A percentile compares a stretch with the other conserved stretches of the same genome.
Conservation (phyloP, 2,888 invertebrate genomes). For the Drosophila falleni region DNA sequence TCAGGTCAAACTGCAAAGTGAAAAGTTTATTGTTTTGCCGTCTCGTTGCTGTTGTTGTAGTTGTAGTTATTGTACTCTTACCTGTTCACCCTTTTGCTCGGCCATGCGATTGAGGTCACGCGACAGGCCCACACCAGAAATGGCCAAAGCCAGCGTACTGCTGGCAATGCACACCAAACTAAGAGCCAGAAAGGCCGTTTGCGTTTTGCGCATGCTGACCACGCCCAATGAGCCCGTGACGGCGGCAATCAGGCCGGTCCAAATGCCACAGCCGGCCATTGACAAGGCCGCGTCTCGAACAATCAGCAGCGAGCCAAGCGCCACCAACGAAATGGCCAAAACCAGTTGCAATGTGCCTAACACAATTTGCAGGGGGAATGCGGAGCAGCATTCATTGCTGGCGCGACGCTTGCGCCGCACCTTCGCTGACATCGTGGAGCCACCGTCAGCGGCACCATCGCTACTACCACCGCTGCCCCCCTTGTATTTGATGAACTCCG, state of each 20-base stretch:
- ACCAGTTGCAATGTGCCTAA: slow-evolving; percentile 84
- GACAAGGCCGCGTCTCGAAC: slow-evolving; percentile 84
- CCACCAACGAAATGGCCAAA: slow-evolving; percentile 83
- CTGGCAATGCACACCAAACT: slow-evolving; percentile 85
- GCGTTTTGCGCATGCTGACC: slow-evolving; percentile 84
- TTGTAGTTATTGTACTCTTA: slow-evolving; percentile 35
- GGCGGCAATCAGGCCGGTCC: slow-evolving; percentile 84
- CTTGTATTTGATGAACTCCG: slow-evolving; percentile 83
- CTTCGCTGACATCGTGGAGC: slow-evolving; percentile 64
- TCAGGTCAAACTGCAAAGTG: slow-evolving; percentile 74
- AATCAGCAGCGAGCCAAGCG: slow-evolving; percentile 83
- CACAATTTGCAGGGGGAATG: slow-evolving; percentile 82
- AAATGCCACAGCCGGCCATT: slow-evolving; percentile 84
- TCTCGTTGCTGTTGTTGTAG: not conserved
- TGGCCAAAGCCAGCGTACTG: slow-evolving; percentile 84
- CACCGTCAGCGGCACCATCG: slow-evolving; percentile 34
- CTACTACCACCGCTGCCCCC: slow-evolving; percentile 56
- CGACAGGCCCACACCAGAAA: slow-evolving; percentile 85
- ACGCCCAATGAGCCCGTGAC: slow-evolving; percentile 85
- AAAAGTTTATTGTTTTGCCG: slow-evolving; percentile 10
- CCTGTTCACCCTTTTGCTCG: slow-evolving; percentile 68
- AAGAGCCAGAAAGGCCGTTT: slow-evolving; percentile 84
- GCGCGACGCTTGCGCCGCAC: slow-evolving; percentile 50
- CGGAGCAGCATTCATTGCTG: slow-evolving; percentile 78
- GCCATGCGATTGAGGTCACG: slow-evolving; percentile 84